Evolutionary conservation across 2,113 vertebrate species (phyloP).

Genomic region (Gallinago jamesoni): DNA sequence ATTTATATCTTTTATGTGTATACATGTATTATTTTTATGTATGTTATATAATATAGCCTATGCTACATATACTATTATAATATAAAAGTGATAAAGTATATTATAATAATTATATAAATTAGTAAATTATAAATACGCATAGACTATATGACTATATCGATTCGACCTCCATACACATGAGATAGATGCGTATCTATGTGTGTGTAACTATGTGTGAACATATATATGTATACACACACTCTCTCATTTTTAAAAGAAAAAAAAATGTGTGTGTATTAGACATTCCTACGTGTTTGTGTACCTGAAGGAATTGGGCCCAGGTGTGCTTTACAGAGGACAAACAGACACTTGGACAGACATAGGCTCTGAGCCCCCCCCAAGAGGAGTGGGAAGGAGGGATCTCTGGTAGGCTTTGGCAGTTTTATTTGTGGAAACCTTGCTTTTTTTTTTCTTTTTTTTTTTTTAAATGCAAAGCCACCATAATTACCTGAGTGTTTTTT

Average conservation of each 20-base stretch:
- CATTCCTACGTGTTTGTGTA: too few relatives aligned
- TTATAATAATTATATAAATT: not conserved
- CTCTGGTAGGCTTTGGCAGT: not conserved
- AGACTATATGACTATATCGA: not conserved
- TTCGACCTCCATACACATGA: too few relatives aligned
- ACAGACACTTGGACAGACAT: rapidly evolving
- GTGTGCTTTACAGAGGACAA: not conserved
- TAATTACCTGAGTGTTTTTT: not conserved
- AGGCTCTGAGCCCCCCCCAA: rapidly evolving
- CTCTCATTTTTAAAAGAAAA: not conserved
- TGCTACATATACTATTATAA: not conserved
- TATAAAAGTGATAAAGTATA: too few relatives aligned
- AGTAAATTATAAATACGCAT: not conserved
- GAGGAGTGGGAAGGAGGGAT: not conserved
- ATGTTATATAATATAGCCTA: too few relatives aligned
- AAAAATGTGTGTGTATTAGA: rapidly evolving
- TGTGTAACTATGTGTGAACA: not conserved
- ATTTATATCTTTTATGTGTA: not conserved
- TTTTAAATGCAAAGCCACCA: not conserved
- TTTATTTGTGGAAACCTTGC: not conserved
- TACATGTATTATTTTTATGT: not conserved
- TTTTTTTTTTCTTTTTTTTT: not conserved
- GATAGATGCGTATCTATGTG: not conserved
- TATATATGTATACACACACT: too few relatives aligned
- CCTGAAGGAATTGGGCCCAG: not conserved